Percentiles rank a stretch among this genome's conserved stretches.
Conservation (phyloP, 2,797 vertebrate species). For the Arrhamphus sclerolepis region DNA sequence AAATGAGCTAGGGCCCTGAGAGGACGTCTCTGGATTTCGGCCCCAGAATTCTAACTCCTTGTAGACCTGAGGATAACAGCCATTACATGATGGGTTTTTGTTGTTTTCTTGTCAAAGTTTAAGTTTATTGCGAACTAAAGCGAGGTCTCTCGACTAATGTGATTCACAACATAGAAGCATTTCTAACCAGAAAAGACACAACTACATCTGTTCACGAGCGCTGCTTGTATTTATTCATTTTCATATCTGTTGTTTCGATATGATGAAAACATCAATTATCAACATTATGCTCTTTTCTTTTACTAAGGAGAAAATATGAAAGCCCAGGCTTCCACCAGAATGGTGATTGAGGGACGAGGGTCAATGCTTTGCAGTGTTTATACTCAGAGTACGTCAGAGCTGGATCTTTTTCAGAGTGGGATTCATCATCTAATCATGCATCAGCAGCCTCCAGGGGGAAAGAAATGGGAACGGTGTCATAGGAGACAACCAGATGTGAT, state of each 20-base stretch:
- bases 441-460: background rate
- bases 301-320: background rate
- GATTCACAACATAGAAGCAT: no score
- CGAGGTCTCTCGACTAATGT: no score
- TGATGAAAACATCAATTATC: background rate
- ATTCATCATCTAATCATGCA: constrained; percentile 19
- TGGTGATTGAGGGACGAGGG: background rate
- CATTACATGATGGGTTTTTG: no score
- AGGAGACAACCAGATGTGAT: constrained; percentile 35
- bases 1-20: background rate
- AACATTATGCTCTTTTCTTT: background rate
- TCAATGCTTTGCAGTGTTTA: constrained; percentile 21
- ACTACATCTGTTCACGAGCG: no score
- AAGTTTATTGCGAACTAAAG: no score
- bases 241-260: background rate
- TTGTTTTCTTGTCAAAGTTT: no score
- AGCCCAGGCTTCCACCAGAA: background rate
- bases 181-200: no score
- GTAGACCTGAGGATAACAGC: background rate
- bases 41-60: no score
- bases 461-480: constrained; percentile 15
- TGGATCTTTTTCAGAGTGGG: constrained; percentile 18
- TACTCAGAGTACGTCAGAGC: constrained; percentile 7
- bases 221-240: no score
- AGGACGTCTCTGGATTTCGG: no score